Percentiles rank a stretch among this genome's conserved stretches.
phyloP scores from a whole-genome alignment of 2,113 vertebrate species.

The Corythornis cristatus region DNA sequence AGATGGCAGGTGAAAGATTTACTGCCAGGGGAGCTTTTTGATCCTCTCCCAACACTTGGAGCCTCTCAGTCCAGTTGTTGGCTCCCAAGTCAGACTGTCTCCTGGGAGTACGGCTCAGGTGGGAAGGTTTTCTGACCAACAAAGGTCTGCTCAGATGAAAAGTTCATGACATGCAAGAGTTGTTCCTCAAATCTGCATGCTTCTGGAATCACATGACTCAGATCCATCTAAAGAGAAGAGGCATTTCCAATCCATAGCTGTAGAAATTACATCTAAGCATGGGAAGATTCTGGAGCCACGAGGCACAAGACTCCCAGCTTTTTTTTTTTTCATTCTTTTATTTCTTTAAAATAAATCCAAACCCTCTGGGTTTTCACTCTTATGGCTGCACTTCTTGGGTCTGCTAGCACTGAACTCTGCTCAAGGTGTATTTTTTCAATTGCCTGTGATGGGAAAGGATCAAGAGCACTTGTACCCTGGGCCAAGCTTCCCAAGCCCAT shows the following conservation, averaged over 20 bases:
- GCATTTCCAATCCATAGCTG: neutral
- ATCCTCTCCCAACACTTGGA: conserved; percentile 53
- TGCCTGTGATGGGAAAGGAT: neutral
- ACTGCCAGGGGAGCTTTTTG: conserved; percentile 66
- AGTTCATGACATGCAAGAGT: neutral
- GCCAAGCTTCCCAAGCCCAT: neutral
- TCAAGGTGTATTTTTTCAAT: neutral
- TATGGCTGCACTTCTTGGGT: neutral
- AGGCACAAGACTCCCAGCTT: neutral
- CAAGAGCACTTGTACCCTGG: neutral
- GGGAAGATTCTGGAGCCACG: neutral
- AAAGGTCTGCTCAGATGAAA: neutral
- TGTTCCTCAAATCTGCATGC: neutral
- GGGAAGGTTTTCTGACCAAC: conserved; percentile 5
- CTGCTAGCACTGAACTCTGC: neutral
- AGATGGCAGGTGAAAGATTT: conserved; percentile 73
- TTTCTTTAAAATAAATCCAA: neutral
- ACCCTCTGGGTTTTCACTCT: neutral
- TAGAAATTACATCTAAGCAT: neutral
- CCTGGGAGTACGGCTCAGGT: neutral
- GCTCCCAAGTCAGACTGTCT: conserved; percentile 40
- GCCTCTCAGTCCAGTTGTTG: conserved; percentile 1
- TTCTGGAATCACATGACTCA: neutral
- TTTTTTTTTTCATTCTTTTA: neutral
- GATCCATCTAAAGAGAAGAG: neutral